Evolutionary conservation across 2,888 invertebrate species (phyloP).

Genomic region (Allacma fusca): DNA sequence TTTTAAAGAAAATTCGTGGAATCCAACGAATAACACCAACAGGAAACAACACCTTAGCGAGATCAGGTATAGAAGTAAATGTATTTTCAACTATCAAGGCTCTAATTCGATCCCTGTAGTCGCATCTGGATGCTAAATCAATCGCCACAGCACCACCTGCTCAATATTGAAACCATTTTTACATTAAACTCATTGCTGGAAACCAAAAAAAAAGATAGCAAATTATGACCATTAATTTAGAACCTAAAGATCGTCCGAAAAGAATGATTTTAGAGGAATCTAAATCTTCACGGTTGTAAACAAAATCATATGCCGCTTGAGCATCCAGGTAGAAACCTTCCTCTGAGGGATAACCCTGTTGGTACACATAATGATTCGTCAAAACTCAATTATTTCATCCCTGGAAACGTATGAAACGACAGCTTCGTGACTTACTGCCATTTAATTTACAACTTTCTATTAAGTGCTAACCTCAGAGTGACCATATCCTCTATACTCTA

Average conservation of each 20-base stretch:
- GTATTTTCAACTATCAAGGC: conserved; percentile 93
- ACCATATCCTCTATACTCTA: conserved; percentile 97
- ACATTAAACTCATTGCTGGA: too few relatives aligned
- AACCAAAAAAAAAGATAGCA: too few relatives aligned
- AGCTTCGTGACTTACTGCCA: too few relatives aligned
- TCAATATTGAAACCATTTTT: conserved; percentile 46
- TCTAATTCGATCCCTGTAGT: conserved; percentile 81
- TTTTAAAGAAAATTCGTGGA: conserved; percentile 86
- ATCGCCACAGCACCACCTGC: conserved; percentile 91
- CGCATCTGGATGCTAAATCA: conserved; percentile 79
- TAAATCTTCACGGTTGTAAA: conserved; percentile 81
- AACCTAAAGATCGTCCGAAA: conserved; percentile 88
- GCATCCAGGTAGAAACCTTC: conserved; percentile 87
- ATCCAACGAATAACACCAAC: conserved; percentile 77
- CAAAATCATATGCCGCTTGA: conserved; percentile 84
- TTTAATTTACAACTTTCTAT: not conserved
- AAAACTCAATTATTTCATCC: too few relatives aligned
- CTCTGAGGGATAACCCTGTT: conserved; percentile 82
- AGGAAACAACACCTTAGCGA: conserved; percentile 84
- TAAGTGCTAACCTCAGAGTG: conserved; percentile 69
- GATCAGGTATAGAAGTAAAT: conserved; percentile 92
- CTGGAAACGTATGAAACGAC: too few relatives aligned
- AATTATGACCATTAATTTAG: conserved; percentile 49
- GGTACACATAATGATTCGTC: not conserved
- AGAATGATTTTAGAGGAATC: conserved; percentile 84